Evolutionary conservation across 2,888 invertebrate genomes (phyloP).

Genomic region (Epinotia brunnichana): DNA sequence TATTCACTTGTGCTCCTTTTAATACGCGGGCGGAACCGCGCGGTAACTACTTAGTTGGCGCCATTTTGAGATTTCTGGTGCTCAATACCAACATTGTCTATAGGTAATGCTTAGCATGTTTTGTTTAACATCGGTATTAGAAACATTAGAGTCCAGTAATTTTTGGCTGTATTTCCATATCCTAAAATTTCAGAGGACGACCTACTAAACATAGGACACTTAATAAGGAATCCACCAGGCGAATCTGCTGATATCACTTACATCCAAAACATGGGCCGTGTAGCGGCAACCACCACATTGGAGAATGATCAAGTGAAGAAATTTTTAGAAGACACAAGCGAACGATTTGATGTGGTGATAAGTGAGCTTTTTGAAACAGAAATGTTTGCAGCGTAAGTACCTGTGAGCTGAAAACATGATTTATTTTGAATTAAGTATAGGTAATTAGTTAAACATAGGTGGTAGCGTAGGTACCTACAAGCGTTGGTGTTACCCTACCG

Average conservation of each 20-base stretch:
- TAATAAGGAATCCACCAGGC: slow-evolving; percentile 21
- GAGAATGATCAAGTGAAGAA: slow-evolving; percentile 22
- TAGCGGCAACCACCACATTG: slow-evolving; percentile 14
- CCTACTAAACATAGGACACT: slow-evolving; percentile 24
- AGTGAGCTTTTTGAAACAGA: slow-evolving; percentile 33
- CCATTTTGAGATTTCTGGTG: too few relatives aligned
- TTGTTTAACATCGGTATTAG: too few relatives aligned
- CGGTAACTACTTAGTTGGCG: too few relatives aligned
- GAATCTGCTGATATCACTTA: slow-evolving; percentile 16
- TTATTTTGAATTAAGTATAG: too few relatives aligned
- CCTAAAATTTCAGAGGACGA: slow-evolving; percentile 31
- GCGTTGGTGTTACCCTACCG: too few relatives aligned
- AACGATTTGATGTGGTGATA: slow-evolving; percentile 37
- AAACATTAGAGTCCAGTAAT: neutral
- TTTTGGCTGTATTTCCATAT: too few relatives aligned
- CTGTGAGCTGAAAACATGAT: neutral
- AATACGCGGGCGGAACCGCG: too few relatives aligned
- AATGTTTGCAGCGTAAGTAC: slow-evolving; percentile 31
- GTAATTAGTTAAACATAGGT: too few relatives aligned
- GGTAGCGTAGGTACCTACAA: too few relatives aligned
- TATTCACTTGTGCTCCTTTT: too few relatives aligned
- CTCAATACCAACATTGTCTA: too few relatives aligned
- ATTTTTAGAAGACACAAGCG: slow-evolving; percentile 26
- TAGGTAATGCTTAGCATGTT: too few relatives aligned
- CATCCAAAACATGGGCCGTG: slow-evolving; percentile 26